These are phyloP conservation scores for Halocaridina rubra DNA, from an alignment of 2,888 invertebrate genomes.

Conservation along the genomic window DNA sequence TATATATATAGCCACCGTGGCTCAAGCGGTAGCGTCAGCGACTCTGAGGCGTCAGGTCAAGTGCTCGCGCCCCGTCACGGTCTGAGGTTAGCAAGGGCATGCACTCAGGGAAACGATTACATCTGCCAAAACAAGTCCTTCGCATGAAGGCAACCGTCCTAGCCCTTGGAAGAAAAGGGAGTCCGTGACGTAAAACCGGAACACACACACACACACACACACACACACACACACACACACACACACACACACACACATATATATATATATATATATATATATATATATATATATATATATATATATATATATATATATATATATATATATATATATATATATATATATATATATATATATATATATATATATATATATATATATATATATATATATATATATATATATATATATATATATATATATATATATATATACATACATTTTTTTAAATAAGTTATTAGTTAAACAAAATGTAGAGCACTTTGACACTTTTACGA, in stretches of 20 bases:
- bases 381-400: conserved; percentile 43
- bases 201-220: neutral
- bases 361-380: conserved; percentile 4
- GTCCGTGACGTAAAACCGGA: no score
- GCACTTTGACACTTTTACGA: no score
- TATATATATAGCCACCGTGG: no score
- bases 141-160: no score
- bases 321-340: neutral
- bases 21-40: no score
- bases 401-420: conserved; percentile 36
- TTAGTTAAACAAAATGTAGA: no score
- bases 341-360: conserved; percentile 11
- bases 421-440: conserved; percentile 38
- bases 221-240: neutral
- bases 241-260: neutral
- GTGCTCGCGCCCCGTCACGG: no score
- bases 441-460: conserved; percentile 11
- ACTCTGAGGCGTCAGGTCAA: no score
- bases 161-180: no score
- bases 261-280: neutral
- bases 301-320: conserved; percentile 20
- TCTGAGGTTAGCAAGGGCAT: no score
- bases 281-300: conserved; percentile 17
- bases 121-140: no score
- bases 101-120: no score